Evolutionary conservation across 2,113 vertebrate genomes (phyloP), one percentile per base, ranked within the genome.

Genomic region (Gnathonemus echidnorhynchus): DNA sequence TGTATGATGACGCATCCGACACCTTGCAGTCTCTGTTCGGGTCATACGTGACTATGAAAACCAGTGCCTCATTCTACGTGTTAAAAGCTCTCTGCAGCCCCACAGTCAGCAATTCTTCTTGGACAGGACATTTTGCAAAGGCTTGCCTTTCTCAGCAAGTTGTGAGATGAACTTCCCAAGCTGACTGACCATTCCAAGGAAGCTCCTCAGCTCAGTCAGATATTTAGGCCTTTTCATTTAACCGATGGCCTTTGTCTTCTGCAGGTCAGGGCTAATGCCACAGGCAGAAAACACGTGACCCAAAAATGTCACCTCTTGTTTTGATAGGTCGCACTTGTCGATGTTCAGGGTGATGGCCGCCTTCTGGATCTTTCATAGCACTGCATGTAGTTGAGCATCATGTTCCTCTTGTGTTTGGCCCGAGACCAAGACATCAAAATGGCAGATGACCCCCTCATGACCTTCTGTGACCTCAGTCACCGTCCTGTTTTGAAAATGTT

Each of bases 1-100:
- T 35, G 42, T 74, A 88, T 0, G 89, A 91, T 5, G 53, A 92
- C n/a, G 89, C 70, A 80, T 92, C 84, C 77, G 84, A 89, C 1
- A 90, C 88, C 87, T 92, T 91, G 2, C 15, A 42, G 3, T 93
- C 90, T 80, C 58, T 92, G 50, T 92, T 89, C 21, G 66, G 58
- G 66, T 92, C 42, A 10, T 91, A 92, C 56, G 93, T 58, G 1
- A 5, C 9, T 0, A 91, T 11, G 24, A 10, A 39, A 8, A 3
- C 45, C 1, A 85, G 52, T 50, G 52, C 50, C 6, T 86, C 3
- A 5, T 87, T 58, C 27, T 15, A 31, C 3, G 4, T 39, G 4
- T 35, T 9, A 27, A 89, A 80, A 17, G 70, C 56, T 74, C 62
- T 70, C 53, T 56, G 53, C 53, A 21, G 19, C 19, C 53, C 53